Base-by-base conservation (phyloP, 2,113 vertebrate species). In the Onychorhynchus coronatus region DNA sequence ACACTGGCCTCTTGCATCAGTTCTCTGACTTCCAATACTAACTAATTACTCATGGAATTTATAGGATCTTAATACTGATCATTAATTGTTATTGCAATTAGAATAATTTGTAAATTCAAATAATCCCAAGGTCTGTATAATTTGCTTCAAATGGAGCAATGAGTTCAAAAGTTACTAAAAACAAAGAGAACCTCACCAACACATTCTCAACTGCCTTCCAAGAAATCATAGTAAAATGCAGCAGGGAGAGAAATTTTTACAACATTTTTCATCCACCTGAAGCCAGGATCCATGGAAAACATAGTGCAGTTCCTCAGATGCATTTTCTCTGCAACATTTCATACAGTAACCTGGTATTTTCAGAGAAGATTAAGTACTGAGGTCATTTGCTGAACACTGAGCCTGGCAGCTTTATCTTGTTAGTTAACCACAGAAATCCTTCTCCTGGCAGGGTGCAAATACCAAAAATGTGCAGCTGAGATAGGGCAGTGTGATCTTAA, bases 381-480 rank as follows among this genome's bases (percentile, higher is more conserved):
- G 71, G 87, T 95, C 42, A 2, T 76, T 33, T 82, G 84, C 93
- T 76, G 87, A 95, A 85, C 80, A 79, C 44, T 0, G 2, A 88
- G 89, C 78, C 88, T 93, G 93, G 87, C 84, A 94, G 91, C 71
- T 96, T 89, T 85, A 47, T 70, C 93, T 89, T 62, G 77, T 78
- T 94, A 91, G 89, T 73, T 86, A 93, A 75, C 66, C 75, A 58
- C 84, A 66, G 49, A 95, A 93, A 87, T 47, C 81, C 78, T 76
- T 24, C 1, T 37, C 89, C 84, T 96, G 85, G 81, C 85, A 94
- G 71, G 78, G 58, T 89, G 71, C 74, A 91, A 83, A 12, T 25
- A 71, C 75, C 88, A 91, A 88, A 95, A 80, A 77, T 83, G 70
- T 6, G 20, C 74, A 82, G 49, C 89, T 85, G 53, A 89, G 85